Conservation (phyloP, 2,888 invertebrate species). For the Lobophora halterata region DNA sequence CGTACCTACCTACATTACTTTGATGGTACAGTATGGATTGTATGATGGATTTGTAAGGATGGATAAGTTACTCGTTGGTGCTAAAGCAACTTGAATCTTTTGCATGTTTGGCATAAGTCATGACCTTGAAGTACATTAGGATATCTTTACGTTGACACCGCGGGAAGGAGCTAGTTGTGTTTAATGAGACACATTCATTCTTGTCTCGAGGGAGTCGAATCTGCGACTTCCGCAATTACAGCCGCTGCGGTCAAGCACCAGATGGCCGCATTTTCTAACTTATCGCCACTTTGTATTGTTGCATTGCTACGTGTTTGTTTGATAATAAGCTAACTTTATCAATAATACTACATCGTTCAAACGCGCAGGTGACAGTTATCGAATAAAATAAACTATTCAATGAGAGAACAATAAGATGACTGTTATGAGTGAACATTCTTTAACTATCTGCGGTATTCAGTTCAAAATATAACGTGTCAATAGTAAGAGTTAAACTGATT, state of each 20-base stretch:
- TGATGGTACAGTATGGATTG: too few species aligned
- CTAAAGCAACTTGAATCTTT: too few species aligned
- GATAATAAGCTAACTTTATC: conserved; percentile 21
- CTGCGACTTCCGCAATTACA: conserved; percentile 53
- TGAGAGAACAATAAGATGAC: conserved; percentile 12
- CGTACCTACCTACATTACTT: too few species aligned
- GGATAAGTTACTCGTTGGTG: too few species aligned
- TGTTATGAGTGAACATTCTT: conserved; percentile 5
- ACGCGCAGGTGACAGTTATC: conserved; percentile 21
- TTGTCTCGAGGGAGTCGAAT: conserved; percentile 49
- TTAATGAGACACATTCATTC: conserved; percentile 6
- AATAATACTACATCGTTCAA: conserved; percentile 20
- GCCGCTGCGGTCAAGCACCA: conserved; percentile 19
- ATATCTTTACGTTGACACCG: too few species aligned
- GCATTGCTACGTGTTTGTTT: conserved; percentile 13
- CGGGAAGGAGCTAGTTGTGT: too few species aligned
- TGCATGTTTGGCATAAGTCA: too few species aligned
- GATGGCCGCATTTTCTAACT: conserved; percentile 21
- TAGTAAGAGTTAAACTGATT: conserved; percentile 44
- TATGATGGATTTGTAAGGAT: too few species aligned
- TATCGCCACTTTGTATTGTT: conserved; percentile 12
- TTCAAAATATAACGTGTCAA: conserved; percentile 25
- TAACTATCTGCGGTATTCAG: conserved; percentile 3
- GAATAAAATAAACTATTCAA: conserved; percentile 36
- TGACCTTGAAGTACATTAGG: too few species aligned